Evolutionary conservation across 2,888 invertebrate species (phyloP), one percentile per base, ranked within the genome.

Genomic region (Cephus pulcher): DNA sequence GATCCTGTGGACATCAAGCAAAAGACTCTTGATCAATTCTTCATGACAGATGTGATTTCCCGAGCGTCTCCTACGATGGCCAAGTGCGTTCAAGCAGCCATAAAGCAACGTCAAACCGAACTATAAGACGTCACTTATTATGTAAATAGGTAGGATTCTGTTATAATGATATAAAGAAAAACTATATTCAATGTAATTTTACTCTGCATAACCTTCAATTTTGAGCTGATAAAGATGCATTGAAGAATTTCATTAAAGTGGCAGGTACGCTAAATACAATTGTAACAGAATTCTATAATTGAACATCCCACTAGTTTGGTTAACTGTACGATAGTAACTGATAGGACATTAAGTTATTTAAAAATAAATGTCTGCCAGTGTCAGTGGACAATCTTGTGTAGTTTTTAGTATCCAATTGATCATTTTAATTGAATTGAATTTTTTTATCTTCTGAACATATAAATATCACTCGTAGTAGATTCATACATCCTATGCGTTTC

Each of bases 21-120:
- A 86, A 96, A 95, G 90, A 93, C 94, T 79, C 93, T 99, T 80
- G 96, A 97, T 92, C 96, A 97, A 89, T 97, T 95, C 92, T 97
- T 95, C 91, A 99, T 99, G 98, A 99, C 99, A 15, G 98, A 99
- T 92, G 93, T 97, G 11, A 97, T 99, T 89, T 98, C 98, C 83
- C 94, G 99, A 89, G 98, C 99, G 40, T 99, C 99, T 6, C 96
- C 97, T 82, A 99, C 99, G 75, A 99, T 99, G 99, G 98, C 99
- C 75, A 98, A 98, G 92, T 99, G 99, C 92, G 96, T 99, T 83
- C 96, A 97, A 88, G 98, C 99, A 23, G 97, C 96, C 3, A 93
- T 95, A 84, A 97, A 97, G 91, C 96, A 96, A 87, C 88, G 85
- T 75, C 85, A 89, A 80, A 82, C 76, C 34, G 71, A 75, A 69